These are phyloP conservation scores for Rutpela maculata DNA, from an alignment of 2,888 invertebrate genomes.

Conservation along the genomic window DNA sequence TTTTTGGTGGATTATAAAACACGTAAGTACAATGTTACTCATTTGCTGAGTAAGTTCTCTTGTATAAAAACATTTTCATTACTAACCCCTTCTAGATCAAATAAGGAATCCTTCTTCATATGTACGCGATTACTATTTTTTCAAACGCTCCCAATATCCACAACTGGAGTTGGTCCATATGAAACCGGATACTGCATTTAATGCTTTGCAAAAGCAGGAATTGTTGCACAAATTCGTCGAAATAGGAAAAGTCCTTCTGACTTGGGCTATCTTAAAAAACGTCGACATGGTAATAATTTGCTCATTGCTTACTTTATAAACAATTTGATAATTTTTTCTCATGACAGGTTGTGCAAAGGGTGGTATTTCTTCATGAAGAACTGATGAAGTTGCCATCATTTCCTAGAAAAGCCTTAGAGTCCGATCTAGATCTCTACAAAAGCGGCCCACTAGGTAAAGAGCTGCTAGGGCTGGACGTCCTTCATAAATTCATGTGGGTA, in stretches of 20 bases:
- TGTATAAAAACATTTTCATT: background rate
- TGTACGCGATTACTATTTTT: constrained; percentile 90
- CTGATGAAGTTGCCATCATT: constrained; percentile 98
- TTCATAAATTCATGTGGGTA: constrained; percentile 99
- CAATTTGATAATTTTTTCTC: constrained; percentile 27
- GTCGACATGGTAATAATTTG: constrained; percentile 85
- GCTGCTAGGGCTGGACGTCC: constrained; percentile 85
- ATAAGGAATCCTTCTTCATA: constrained; percentile 97
- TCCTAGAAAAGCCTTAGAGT: constrained; percentile 97
- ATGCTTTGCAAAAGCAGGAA: constrained; percentile 93
- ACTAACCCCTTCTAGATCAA: constrained; percentile 82
- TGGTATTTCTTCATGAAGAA: constrained; percentile 98
- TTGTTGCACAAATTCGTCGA: constrained; percentile 96
- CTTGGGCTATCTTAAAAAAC: constrained; percentile 94
- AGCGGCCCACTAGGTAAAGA: constrained; percentile 93
- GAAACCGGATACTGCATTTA: constrained; percentile 93
- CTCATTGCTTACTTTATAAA: background rate
- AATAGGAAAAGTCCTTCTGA: constrained; percentile 94
- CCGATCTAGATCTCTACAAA: constrained; percentile 94
- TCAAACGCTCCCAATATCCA: constrained; percentile 94
- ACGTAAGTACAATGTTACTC: constrained; percentile 80
- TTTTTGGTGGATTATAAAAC: constrained; percentile 99
- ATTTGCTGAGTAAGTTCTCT: background rate
- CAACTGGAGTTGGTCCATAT: constrained; percentile 95
- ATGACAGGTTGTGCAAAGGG: constrained; percentile 94